Evolutionary conservation across 1,140 invertebrate species (phyloP).

Genomic region (Teleogryllus occipitalis): DNA sequence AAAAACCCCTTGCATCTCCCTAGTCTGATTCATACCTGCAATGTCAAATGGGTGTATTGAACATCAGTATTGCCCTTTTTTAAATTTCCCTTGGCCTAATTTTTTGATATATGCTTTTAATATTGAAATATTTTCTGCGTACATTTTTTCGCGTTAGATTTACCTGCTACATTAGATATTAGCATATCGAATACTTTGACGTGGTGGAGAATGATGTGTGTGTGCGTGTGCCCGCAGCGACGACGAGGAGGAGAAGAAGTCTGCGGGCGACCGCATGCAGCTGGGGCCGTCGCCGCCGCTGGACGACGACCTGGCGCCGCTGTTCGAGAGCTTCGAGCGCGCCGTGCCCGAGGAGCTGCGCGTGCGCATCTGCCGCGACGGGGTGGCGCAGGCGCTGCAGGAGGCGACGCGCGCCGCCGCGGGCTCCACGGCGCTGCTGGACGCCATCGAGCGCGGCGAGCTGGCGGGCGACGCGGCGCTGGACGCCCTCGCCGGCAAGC

Average conservation of each 20-base stretch:
- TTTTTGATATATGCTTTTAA: no score
- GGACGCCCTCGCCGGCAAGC: slow-evolving; percentile 36
- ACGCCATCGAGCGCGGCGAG: slow-evolving; percentile 58
- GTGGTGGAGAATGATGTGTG: neutral
- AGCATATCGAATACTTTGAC: no score
- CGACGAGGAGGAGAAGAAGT: neutral
- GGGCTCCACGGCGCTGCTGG: slow-evolving; percentile 53
- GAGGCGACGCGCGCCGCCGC: slow-evolving; percentile 60
- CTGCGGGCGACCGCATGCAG: slow-evolving; percentile 11
- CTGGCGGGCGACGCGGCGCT: slow-evolving; percentile 27
- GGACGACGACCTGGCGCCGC: slow-evolving; percentile 22
- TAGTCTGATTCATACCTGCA: no score
- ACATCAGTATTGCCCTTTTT: no score
- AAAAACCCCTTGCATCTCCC: no score
- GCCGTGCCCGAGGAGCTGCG: slow-evolving; percentile 54
- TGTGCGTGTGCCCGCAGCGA: neutral
- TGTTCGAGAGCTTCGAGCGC: slow-evolving; percentile 22
- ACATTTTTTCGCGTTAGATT: no score
- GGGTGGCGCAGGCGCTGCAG: slow-evolving; percentile 56
- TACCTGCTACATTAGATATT: no score
- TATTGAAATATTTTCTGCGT: no score
- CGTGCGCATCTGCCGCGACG: slow-evolving; percentile 62
- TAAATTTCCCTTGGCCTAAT: no score
- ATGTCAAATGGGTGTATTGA: no score
- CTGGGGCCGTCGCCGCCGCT: slow-evolving; percentile 21